Percentiles rank a stretch among this genome's conserved stretches.
These are phyloP conservation scores for Eugnorisma glareosa DNA, from an alignment of 2,888 invertebrate genomes.

Conservation along the genomic window DNA sequence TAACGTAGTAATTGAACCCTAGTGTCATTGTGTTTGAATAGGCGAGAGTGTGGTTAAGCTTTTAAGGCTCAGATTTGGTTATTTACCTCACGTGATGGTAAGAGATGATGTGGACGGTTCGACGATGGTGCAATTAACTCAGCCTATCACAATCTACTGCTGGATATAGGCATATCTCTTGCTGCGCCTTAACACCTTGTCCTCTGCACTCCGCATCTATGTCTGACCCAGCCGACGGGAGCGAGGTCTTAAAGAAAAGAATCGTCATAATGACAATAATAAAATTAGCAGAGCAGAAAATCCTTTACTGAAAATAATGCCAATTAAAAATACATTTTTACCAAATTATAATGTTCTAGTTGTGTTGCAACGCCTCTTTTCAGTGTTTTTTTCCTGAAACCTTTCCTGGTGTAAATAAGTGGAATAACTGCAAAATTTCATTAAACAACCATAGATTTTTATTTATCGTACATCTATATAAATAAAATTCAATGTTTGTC, in stretches of 20 bases:
- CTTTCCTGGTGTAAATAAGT: no score
- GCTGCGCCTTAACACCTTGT: neutral
- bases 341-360: no score
- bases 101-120: neutral
- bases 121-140: neutral
- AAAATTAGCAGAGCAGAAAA: no score
- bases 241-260: no score
- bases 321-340: no score
- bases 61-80: neutral
- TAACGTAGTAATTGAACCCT: slow-evolving; percentile 11
- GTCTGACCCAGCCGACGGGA: neutral
- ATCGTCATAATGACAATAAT: neutral
- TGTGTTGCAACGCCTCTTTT: no score
- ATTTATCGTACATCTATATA: no score
- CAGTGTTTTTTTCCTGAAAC: no score
- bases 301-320: no score
- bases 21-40: slow-evolving; percentile 11
- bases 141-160: neutral
- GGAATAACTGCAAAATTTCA: no score
- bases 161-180: neutral
- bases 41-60: neutral
- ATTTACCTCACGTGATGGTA: neutral
- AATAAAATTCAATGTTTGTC: no score
- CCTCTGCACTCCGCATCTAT: neutral
- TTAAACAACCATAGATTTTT: no score